These are phyloP conservation scores for Eledone cirrhosa DNA, from an alignment of 2,888 invertebrate species.

Conservation along the genomic window DNA sequence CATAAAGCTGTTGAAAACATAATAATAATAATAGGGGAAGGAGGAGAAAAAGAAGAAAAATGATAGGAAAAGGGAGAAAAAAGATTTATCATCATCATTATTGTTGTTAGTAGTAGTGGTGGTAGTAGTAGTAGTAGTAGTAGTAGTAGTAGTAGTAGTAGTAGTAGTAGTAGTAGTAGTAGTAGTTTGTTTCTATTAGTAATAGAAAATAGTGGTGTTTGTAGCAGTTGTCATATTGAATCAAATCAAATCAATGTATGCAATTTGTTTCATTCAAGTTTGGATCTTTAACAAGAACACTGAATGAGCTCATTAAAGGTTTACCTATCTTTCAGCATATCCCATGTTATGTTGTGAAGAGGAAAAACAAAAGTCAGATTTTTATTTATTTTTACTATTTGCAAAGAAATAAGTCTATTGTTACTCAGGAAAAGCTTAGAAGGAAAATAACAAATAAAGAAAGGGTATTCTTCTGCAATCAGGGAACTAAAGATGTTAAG, in stretches of 20 bases:
- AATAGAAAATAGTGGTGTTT: neutral
- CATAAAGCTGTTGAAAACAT: too few relatives aligned
- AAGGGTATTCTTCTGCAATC: slow-evolving; percentile 14
- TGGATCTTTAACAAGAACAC: slow-evolving; percentile 3
- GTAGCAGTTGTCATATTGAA: neutral
- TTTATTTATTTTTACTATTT: neutral
- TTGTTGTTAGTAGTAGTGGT: too few relatives aligned
- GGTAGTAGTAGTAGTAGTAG: neutral
- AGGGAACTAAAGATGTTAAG: slow-evolving; percentile 19
- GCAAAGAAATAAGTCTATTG: slow-evolving; percentile 13
- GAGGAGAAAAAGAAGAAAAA: too few relatives aligned
- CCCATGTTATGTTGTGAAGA: neutral
- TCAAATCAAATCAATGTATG: neutral
- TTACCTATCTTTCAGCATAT: slow-evolving; percentile 21
- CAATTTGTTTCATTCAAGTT: slow-evolving; percentile 23
- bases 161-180: neutral
- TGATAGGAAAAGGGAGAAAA: too few relatives aligned
- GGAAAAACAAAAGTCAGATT: neutral
- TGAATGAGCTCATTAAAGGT: slow-evolving; percentile 26
- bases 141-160: neutral
- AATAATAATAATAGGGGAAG: too few relatives aligned
- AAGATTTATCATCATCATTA: too few relatives aligned
- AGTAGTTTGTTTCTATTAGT: neutral
- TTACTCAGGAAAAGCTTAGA: neutral
- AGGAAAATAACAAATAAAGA: neutral